These are phyloP conservation scores for Mareca penelope DNA, from an alignment of 2,797 vertebrate species.

Conservation along the genomic window DNA sequence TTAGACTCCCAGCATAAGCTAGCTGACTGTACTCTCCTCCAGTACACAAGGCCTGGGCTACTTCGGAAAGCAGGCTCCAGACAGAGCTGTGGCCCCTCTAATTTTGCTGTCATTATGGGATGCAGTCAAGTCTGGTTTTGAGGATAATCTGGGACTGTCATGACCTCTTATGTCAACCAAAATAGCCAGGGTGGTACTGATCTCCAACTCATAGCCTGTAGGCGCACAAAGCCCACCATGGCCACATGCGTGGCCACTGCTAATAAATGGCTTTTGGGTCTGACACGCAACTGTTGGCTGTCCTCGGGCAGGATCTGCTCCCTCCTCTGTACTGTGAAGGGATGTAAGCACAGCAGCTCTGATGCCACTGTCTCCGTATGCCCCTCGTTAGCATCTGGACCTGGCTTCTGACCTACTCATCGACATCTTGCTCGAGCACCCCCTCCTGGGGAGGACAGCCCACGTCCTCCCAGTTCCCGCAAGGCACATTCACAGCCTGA, in stretches of 20 bases:
- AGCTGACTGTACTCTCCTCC: background rate
- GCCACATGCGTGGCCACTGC: rapidly evolving
- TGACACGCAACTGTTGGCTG: background rate
- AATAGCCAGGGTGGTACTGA: background rate
- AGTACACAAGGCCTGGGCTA: background rate
- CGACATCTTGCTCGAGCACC: background rate
- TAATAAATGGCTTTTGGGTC: background rate
- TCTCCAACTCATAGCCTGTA: background rate
- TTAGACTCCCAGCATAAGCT: background rate
- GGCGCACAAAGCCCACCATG: rapidly evolving
- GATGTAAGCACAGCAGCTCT: background rate
- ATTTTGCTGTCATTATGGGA: background rate
- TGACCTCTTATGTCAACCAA: background rate
- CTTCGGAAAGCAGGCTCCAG: background rate
- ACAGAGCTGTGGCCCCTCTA: background rate
- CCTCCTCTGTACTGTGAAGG: background rate
- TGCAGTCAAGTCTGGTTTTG: background rate
- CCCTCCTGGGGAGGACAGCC: background rate
- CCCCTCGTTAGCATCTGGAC: background rate
- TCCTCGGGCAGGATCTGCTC: background rate
- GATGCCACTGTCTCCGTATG: background rate
- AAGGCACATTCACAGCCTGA: rapidly evolving
- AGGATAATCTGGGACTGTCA: background rate
- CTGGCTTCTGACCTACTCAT: background rate
- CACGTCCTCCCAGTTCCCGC: background rate